Evolutionary conservation across 2,797 vertebrate genomes (phyloP).

Genomic region (Tenualosa ilisha): DNA sequence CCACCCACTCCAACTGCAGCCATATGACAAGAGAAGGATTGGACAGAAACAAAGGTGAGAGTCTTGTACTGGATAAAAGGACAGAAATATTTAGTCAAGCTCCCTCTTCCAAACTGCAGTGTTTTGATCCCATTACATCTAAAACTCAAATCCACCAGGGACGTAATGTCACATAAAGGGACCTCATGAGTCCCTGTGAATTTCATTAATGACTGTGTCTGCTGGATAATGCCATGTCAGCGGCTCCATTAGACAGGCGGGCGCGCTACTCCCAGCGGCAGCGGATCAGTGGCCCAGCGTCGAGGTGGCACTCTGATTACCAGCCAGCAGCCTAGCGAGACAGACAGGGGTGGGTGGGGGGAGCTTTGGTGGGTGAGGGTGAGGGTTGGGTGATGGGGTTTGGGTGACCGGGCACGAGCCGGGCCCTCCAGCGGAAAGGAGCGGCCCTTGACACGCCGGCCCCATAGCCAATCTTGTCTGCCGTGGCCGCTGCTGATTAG

Average conservation of each 20-base stretch:
- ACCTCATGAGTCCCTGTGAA: background rate
- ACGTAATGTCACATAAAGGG: background rate
- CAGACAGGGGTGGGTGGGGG: background rate
- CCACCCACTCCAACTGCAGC: background rate
- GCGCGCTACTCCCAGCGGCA: background rate
- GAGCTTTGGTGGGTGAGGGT: no score
- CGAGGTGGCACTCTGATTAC: background rate
- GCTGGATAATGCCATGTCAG: background rate
- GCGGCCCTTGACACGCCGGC: slow-evolving; percentile 57
- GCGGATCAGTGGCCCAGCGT: background rate
- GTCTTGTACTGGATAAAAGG: background rate
- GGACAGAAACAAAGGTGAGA: background rate
- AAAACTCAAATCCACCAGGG: background rate
- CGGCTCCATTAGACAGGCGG: background rate
- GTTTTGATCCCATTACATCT: background rate
- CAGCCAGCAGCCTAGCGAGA: slow-evolving; percentile 6
- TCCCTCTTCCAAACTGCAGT: background rate
- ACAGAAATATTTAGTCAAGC: background rate
- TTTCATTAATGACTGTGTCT: background rate
- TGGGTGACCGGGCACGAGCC: background rate
- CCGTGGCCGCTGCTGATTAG: slow-evolving; percentile 64
- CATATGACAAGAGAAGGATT: background rate
- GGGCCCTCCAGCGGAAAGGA: slow-evolving; percentile 44
- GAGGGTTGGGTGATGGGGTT: background rate
- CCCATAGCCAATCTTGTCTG: slow-evolving; percentile 34